Evolutionary conservation across 2,113 vertebrate genomes (phyloP).

Genomic region (Elachura formosa): DNA sequence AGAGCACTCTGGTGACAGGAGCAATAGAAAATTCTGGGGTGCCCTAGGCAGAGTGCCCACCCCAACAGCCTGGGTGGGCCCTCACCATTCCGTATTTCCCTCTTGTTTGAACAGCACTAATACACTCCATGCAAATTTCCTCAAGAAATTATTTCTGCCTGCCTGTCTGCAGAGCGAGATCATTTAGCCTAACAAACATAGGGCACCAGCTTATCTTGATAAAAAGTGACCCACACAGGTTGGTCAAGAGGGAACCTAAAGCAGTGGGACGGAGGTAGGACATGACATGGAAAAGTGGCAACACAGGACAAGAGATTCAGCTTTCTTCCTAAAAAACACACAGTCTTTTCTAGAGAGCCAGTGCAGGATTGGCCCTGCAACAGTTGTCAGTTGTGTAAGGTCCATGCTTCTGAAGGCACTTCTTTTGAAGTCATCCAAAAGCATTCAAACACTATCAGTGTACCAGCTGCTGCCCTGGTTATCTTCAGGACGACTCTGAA

Average conservation of each 20-base stretch:
- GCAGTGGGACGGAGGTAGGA: background rate
- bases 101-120: background rate
- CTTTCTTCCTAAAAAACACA: background rate
- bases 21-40: background rate
- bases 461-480: background rate
- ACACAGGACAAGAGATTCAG: background rate
- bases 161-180: background rate
- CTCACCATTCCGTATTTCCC: background rate
- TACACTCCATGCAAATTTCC: background rate
- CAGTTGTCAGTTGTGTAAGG: background rate
- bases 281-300: background rate
- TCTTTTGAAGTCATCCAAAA: background rate
- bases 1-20: background rate
- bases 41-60: background rate
- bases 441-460: background rate
- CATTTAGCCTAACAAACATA: background rate
- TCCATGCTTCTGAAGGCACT: background rate
- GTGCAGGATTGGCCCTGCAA: background rate
- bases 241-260: background rate
- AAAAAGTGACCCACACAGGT: background rate
- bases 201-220: background rate
- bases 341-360: background rate
- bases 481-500: background rate
- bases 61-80: background rate
- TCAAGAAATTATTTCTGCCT: background rate